Evolutionary conservation across 2,888 invertebrate genomes (phyloP), one percentile per base, ranked within the genome.

Genomic region (Cantharis lateralis): DNA sequence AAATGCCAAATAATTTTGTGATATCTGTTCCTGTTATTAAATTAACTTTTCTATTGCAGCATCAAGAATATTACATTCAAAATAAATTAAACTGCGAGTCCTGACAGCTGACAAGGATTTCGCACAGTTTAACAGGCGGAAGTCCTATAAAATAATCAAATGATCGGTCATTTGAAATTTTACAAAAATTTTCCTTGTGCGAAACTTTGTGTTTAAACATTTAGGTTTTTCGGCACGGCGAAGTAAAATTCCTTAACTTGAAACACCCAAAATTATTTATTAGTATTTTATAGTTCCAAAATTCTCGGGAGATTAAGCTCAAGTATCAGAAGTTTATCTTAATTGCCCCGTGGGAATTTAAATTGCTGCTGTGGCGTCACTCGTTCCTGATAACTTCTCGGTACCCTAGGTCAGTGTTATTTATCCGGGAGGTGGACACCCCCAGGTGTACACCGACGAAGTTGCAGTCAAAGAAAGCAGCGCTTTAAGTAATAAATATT

Each of bases 71-170:
- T 62, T 16, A 16, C 10, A 26, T 7, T 10, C 63, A 70, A 70
- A 32, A 18, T 28, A 26, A 71, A 18, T 71, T 63, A 63, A 71
- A 71, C 71, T 71, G 63, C 63, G 71, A 71, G 63, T 71, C 71
- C 62, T 71, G 71, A 71, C 71, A 71, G 71, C 71, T 71, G 71
- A 71, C 71, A 63, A 63, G 16, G 28, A 63, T 28, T 63, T 71
- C 63, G 28, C 24, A 28, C 63, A 71, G 62, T 20, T 63, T 63
- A 63, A 71, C 18, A 26, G 32, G 28, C 63, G 71, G 71, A 26
- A 18, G 28, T 11, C 71, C 62, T 63, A 71, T 63, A 18, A 71
- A 71, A 28, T 63, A 71, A 71, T 71, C 63, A 26, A n/a, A n/a
- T n/a, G n/a, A n/a, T n/a, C n/a, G n/a, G n/a, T n/a, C n/a, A n/a